phyloP scores from a whole-genome alignment of 2,113 vertebrate species.

The Crotophaga sulcirostris region DNA sequence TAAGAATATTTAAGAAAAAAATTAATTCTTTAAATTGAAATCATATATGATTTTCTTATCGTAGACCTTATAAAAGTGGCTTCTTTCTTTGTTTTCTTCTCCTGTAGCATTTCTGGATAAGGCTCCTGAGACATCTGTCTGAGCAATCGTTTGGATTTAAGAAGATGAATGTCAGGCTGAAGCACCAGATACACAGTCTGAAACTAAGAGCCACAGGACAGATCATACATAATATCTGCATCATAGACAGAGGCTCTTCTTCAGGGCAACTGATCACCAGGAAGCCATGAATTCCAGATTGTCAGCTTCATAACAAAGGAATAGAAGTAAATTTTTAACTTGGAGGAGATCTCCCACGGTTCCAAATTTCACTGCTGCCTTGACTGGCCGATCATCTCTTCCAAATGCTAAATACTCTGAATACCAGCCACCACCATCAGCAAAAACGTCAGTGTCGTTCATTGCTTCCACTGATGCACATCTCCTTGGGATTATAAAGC shows the following conservation, averaged over 20 bases:
- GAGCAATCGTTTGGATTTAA: not conserved
- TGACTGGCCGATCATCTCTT: not conserved
- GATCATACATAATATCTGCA: not conserved
- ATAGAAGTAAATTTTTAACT: slow-evolving; percentile 7
- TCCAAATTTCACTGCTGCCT: slow-evolving; percentile 15
- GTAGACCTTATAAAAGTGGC: not conserved
- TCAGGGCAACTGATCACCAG: not conserved
- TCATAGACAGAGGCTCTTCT: not conserved
- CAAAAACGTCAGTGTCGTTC: not conserved
- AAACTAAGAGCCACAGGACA: not conserved
- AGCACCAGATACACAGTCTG: not conserved
- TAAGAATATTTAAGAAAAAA: not conserved
- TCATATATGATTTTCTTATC: not conserved
- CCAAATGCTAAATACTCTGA: slow-evolving; percentile 2
- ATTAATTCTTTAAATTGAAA: not conserved
- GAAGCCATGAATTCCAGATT: not conserved
- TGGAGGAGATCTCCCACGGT: not conserved
- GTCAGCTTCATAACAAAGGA: slow-evolving; percentile 12
- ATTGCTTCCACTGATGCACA: not conserved
- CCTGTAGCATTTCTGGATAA: not conserved
- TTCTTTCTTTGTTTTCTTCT: not conserved
- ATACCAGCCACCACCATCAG: not conserved
- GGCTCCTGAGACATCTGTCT: not conserved
- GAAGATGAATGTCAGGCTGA: not conserved
- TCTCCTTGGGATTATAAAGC: not conserved